Conservation (phyloP, 2,888 invertebrate genomes). For the Matsumyia berberina region DNA sequence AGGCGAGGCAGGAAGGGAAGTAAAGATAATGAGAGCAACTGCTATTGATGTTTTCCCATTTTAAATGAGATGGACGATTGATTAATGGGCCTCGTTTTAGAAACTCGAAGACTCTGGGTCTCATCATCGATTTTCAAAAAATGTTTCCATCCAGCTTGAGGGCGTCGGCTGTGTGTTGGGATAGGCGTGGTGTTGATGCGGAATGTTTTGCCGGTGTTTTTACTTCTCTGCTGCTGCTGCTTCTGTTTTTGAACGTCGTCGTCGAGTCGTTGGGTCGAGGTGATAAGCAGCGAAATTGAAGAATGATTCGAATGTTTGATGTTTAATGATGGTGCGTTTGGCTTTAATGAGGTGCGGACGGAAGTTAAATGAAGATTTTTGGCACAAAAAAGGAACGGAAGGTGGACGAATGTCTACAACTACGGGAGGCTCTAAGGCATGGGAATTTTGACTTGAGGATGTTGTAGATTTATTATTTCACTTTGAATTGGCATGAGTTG, state of each 20-base stretch:
- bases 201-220: slow-evolving; percentile 44
- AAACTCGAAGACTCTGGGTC: slow-evolving; percentile 6
- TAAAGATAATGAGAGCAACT: slow-evolving; percentile 68
- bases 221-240: background rate
- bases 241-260: slow-evolving; percentile 38
- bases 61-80: slow-evolving; percentile 72
- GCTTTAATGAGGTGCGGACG: slow-evolving; percentile 45
- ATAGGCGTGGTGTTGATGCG: slow-evolving; percentile 54
- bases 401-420: background rate
- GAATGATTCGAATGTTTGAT: slow-evolving; percentile 35
- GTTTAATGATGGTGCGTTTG: slow-evolving; percentile 19
- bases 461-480: background rate
- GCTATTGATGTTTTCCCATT: slow-evolving; percentile 64
- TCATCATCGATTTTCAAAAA: slow-evolving; percentile 55
- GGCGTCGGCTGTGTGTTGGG: slow-evolving; percentile 1
- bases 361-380: slow-evolving; percentile 10
- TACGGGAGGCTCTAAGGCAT: background rate
- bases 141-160: slow-evolving; percentile 24
- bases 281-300: slow-evolving; percentile 66
- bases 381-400: background rate
- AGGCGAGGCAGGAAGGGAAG: background rate
- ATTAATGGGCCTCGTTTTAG: slow-evolving; percentile 61
- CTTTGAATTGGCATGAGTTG: background rate
- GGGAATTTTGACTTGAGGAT: background rate
- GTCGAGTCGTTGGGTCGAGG: slow-evolving; percentile 12